Evolutionary conservation across 37 sponge, comb jelly and placozoan species (phyloP), one percentile per base, ranked within the genome.

Genomic region (Hexactinellida sp.): DNA sequence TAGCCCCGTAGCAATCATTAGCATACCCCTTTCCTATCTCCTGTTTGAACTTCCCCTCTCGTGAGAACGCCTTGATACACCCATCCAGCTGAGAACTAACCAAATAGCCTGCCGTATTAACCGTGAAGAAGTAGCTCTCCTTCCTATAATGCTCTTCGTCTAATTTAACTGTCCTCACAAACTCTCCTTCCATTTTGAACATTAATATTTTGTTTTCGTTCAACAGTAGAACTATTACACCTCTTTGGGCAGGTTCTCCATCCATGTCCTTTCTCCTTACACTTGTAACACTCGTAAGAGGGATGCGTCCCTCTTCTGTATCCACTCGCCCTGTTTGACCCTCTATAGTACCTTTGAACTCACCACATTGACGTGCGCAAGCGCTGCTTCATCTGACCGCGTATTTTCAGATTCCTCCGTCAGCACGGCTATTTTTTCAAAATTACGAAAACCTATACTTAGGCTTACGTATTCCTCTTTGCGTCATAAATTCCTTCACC

Each of bases 111-210:
- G 19, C 5, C 3, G 1, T 63, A 63, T 63, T n/a, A 63, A 63
- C 30, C 34, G 76, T 63, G 76, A 63, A 63, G 76, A 63, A 63
- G 76, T 63, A 63, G 21, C 30, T 63, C 76, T 63, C 76, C 76
- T n/a, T 63, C 3, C 3, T n/a, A 23, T 21, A 5, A n/a, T 23
- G 76, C 76, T 63, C 28, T 10, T 23, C 76, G 13, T 63, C 76
- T 28, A 63, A 63, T n/a, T 63, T 23, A 7, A n/a, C 30, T 63
- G 30, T n/a, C 30, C 34, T 63, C 5, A 25, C 5, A 7, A 63
- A 32, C 13, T n/a, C 76, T 28, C 76, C 76, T 63, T n/a, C 76
- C 76, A 63, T n/a, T 3, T 63, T 63, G 34, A 63, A 63, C 3
- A 63, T n/a, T 1, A 25, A 63, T 28, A 63, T 23, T 23, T 10